Conservation (phyloP, 2,113 vertebrate species). For the Trinectes maculatus region DNA sequence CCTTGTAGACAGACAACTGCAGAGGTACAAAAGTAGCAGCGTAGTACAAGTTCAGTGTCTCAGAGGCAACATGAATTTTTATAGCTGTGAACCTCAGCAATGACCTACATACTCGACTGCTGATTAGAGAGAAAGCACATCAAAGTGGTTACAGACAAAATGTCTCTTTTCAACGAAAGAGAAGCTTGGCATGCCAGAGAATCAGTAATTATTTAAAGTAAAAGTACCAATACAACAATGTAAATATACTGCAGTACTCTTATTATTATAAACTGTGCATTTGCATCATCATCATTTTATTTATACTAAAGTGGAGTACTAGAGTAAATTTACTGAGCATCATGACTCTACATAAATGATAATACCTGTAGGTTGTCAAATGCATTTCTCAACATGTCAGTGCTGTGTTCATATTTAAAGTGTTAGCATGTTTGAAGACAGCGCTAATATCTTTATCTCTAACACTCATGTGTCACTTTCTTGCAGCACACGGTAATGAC, state of each 20-base stretch:
- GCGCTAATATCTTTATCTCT: background rate
- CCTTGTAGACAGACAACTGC: slow-evolving; percentile 16
- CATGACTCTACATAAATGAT: background rate
- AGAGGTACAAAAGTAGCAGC: slow-evolving; percentile 32
- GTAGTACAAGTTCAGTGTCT: slow-evolving; percentile 19
- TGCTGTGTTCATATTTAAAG: too few species aligned
- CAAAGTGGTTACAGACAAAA: background rate
- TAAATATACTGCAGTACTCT: too few species aligned
- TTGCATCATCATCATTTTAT: too few species aligned
- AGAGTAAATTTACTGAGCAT: too few species aligned
- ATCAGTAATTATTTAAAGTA: too few species aligned
- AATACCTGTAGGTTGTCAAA: background rate
- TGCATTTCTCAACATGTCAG: too few species aligned
- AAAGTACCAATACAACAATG: too few species aligned
- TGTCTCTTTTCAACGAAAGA: background rate
- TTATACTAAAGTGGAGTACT: too few species aligned
- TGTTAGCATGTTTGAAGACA: background rate
- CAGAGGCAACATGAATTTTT: slow-evolving; percentile 37
- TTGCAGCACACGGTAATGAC: slow-evolving; percentile 58
- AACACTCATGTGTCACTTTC: background rate
- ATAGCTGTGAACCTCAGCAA: slow-evolving; percentile 39
- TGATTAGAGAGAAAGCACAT: slow-evolving; percentile 12
- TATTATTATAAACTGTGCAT: too few species aligned
- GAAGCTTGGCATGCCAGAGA: background rate
- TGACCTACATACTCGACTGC: slow-evolving; percentile 52